Base-by-base conservation (phyloP, 2,888 invertebrate species). In the Abrostola triplasia region DNA sequence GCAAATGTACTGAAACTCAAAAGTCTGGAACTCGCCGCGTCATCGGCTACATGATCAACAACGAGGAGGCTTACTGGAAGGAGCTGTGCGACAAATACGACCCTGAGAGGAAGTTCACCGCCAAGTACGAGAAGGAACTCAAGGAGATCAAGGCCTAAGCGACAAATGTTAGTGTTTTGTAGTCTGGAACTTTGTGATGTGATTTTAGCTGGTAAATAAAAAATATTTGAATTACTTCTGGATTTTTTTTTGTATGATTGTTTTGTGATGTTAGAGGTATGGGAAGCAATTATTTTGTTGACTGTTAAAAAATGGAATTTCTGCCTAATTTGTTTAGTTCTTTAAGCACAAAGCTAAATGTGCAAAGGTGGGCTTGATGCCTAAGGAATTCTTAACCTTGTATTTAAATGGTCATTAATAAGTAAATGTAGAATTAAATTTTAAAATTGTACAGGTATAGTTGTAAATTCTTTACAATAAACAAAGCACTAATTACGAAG, bases 81-180 rank as follows among this genome's bases (percentile, higher is more conserved):
- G 73, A 91, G 61, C 85, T 95, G 11, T 77, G 80, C 24, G 81
- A 63, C 37, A 92, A 92, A 55, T 94, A 89, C 70, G 94, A 95
- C 67, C 91, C 93, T 0, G 72, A 83, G 0, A 84, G 70, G 36
- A 85, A 88, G 36, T 94, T 84, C 81, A 76, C 81, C 9, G 69
- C 66, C 6, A 87, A 87, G 49, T 92, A 92, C 70, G 92, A 94
- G 62, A 73, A 81, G 7, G 89, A 90, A 55, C 82, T 90, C 0
- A 83, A 79, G 40, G 62, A 80, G 35, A 67, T 83, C 37, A 75
- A 84, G 54, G 77, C 75, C 6, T 76, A 74, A 75, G 38, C 52
- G 40, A 44, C 8, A 5, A 13, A 11, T 24, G 11, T 35, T 53
- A 55, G 36, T 38, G 11, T 11, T 35, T 9, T 8, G 24, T 47